Percentiles rank a stretch among this genome's conserved stretches.
Evolutionary conservation across 2,797 vertebrate species (phyloP).

Genomic region (Gila robusta): DNA sequence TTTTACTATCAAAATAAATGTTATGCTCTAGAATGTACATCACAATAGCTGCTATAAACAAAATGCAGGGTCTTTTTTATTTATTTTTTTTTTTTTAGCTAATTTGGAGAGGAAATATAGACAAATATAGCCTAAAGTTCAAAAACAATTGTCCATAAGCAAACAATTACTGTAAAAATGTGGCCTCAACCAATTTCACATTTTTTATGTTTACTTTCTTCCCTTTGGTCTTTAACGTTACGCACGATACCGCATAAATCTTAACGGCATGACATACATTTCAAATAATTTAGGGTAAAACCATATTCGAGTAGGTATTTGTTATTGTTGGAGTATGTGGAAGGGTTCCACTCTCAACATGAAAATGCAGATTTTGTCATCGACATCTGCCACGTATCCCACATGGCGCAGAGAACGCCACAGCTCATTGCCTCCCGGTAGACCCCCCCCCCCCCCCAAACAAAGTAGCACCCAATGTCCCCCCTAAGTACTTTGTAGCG

Average conservation of each 20-base stretch:
- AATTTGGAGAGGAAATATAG: conserved; percentile 17
- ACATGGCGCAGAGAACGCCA: conserved; percentile 67
- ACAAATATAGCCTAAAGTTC: conserved; percentile 20
- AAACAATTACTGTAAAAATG: conserved; percentile 63
- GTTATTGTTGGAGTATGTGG: conserved; percentile 75
- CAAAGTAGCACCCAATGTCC: conserved; percentile 60
- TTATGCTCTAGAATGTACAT: neutral
- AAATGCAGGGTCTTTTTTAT: neutral
- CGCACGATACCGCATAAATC: conserved; percentile 62
- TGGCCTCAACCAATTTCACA: conserved; percentile 56
- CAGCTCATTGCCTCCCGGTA: conserved; percentile 74
- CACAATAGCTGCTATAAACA: conserved; percentile 17
- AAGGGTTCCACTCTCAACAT: conserved; percentile 75
- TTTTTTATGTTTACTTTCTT: conserved; percentile 63
- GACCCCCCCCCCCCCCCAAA: conserved; percentile 69
- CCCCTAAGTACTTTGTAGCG: conserved; percentile 72
- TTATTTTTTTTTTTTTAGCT: neutral
- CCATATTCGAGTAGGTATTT: conserved; percentile 65
- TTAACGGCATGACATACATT: conserved; percentile 57
- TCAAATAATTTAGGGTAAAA: conserved; percentile 63
- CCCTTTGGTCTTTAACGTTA: conserved; percentile 59
- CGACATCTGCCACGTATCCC: conserved; percentile 83
- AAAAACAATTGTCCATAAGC: conserved; percentile 63
- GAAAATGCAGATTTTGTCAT: conserved; percentile 79
- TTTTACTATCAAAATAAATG: conserved; percentile 14